Percentiles rank a stretch among this genome's conserved stretches.
phyloP scores from a whole-genome alignment of 64 coral and sea anemone species.

The Montipora sp. region DNA sequence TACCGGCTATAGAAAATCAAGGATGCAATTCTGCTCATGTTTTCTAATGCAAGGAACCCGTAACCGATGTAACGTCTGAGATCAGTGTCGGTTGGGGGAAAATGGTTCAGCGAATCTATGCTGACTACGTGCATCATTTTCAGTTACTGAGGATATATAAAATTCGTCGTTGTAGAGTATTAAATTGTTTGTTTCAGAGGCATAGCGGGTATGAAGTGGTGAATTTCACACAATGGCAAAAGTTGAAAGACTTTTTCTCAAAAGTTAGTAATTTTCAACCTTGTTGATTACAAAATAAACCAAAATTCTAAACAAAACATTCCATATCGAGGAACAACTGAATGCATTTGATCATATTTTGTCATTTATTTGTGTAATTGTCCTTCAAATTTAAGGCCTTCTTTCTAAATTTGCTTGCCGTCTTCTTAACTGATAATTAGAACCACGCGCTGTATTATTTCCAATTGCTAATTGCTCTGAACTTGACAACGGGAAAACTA shows the following conservation, averaged over 20 bases:
- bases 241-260: constrained; percentile 14
- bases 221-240: not conserved
- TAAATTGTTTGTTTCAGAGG: not conserved
- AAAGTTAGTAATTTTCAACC: not conserved
- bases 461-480: constrained; percentile 78
- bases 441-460: constrained; percentile 74
- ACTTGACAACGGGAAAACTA: constrained; percentile 75
- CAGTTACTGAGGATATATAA: too few species aligned
- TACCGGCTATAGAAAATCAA: not conserved
- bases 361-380: constrained; percentile 65
- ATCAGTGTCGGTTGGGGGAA: too few species aligned
- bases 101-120: too few species aligned
- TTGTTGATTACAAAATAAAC: not conserved
- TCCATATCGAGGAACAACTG: constrained; percentile 10
- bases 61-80: too few species aligned
- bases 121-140: not conserved
- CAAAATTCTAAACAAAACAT: not conserved
- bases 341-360: constrained; percentile 54
- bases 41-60: not conserved
- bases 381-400: constrained; percentile 62
- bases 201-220: not conserved
- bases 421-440: constrained; percentile 79
- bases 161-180: not conserved
- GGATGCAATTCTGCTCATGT: not conserved
- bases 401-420: constrained; percentile 43